Conservation (phyloP, 2,113 vertebrate genomes). For the Anguilla japonica region DNA sequence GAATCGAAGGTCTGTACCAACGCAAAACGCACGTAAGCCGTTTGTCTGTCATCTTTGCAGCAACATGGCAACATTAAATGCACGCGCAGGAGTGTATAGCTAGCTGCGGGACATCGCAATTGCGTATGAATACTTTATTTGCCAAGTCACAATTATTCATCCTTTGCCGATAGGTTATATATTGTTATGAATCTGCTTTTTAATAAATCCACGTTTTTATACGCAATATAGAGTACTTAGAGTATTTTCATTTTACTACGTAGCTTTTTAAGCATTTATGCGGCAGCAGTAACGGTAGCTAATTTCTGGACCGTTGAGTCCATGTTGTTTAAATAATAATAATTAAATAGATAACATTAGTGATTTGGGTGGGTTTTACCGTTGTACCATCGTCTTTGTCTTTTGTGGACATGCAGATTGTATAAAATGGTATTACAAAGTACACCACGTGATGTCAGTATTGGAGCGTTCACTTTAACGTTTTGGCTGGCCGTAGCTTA, state of each 20-base stretch:
- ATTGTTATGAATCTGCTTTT: background rate
- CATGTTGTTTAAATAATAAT: background rate
- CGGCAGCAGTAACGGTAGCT: background rate
- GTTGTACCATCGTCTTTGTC: background rate
- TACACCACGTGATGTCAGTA: background rate
- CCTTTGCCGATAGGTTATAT: background rate
- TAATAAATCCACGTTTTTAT: background rate
- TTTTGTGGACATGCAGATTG: constrained; percentile 4
- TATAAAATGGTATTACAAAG: background rate
- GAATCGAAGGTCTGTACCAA: background rate
- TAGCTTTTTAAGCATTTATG: background rate
- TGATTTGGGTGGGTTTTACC: background rate
- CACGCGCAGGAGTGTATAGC: background rate
- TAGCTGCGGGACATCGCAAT: background rate
- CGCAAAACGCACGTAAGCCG: constrained; percentile 16
- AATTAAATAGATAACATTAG: background rate
- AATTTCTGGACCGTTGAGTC: background rate
- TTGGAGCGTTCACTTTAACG: background rate
- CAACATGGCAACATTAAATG: background rate
- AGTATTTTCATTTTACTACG: too few species aligned
- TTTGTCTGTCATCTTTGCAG: background rate
- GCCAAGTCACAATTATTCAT: background rate
- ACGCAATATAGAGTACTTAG: background rate
- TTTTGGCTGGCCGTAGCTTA: background rate
- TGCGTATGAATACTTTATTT: too few species aligned